Percentiles rank a stretch among this genome's conserved stretches.
Evolutionary conservation across 2,113 vertebrate genomes (phyloP).

Genomic region (Strix uralensis): DNA sequence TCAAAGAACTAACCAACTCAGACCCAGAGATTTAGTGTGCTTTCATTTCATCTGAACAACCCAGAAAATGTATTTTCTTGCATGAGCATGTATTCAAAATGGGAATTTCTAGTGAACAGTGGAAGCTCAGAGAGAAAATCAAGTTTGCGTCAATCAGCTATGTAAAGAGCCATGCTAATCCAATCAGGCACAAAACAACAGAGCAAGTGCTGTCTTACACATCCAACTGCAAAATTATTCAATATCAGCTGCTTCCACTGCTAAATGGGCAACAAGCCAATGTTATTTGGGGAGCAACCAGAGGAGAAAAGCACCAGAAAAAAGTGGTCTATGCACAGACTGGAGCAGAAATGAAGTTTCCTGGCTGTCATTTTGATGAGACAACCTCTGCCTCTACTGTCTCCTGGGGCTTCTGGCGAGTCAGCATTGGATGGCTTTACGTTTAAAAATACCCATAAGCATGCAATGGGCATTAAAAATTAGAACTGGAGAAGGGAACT

Average conservation of each 20-base stretch:
- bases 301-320: background rate
- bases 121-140: background rate
- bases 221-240: conserved; percentile 14
- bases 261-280: background rate
- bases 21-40: background rate
- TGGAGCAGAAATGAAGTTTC: background rate
- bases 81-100: background rate
- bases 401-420: background rate
- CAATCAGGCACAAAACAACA: background rate
- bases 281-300: background rate
- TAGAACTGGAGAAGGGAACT: background rate
- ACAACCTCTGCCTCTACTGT: background rate
- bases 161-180: conserved; percentile 2
- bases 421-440: background rate
- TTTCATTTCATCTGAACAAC: background rate
- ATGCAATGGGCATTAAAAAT: background rate
- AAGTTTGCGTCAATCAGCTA: background rate
- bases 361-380: background rate
- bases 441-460: background rate
- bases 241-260: background rate
- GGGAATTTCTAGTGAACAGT: background rate
- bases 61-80: background rate
- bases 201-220: conserved; percentile 3
- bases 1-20: background rate
- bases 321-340: background rate